Conservation (phyloP, 2,888 invertebrate species). For the Augochlorella aurata region DNA sequence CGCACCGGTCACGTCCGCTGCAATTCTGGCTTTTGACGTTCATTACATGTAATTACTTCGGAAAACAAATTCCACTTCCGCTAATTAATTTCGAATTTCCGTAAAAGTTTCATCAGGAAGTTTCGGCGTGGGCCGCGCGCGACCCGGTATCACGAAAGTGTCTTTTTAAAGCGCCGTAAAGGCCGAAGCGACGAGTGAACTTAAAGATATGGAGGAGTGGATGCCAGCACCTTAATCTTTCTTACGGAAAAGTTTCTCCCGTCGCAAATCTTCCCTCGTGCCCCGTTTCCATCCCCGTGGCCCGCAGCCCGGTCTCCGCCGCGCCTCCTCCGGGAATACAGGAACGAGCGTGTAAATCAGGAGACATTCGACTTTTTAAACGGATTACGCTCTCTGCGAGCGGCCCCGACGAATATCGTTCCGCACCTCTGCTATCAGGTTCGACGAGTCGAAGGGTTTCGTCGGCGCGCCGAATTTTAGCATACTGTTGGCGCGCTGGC, state of each 20-base stretch:
- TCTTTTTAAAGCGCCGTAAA: constrained; percentile 66
- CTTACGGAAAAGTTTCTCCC: constrained; percentile 65
- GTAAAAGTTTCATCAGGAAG: constrained; percentile 68
- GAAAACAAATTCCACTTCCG: constrained; percentile 53
- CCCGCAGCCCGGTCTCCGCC: background rate
- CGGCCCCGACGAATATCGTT: constrained; percentile 16
- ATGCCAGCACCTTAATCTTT: constrained; percentile 70
- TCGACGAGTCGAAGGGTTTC: constrained; percentile 38
- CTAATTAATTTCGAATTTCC: constrained; percentile 67
- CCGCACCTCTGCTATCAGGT: constrained; percentile 5
- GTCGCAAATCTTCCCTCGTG: constrained; percentile 66
- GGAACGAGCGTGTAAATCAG: constrained; percentile 68
- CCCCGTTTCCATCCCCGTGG: constrained; percentile 25
- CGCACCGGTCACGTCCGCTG: background rate
- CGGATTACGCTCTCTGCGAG: constrained; percentile 58
- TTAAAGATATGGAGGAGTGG: constrained; percentile 70
- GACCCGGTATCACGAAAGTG: constrained; percentile 50
- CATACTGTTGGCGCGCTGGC: background rate
- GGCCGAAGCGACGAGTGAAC: constrained; percentile 68
- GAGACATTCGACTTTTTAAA: constrained; percentile 69
- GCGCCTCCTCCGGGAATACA: constrained; percentile 51
- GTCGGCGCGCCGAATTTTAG: constrained; percentile 36
- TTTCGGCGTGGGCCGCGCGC: constrained; percentile 40
- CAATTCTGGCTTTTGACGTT: constrained; percentile 19
- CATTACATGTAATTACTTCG: constrained; percentile 57